phyloP scores from a whole-genome alignment of 2,113 vertebrate species.

The Heptranchias perlo region DNA sequence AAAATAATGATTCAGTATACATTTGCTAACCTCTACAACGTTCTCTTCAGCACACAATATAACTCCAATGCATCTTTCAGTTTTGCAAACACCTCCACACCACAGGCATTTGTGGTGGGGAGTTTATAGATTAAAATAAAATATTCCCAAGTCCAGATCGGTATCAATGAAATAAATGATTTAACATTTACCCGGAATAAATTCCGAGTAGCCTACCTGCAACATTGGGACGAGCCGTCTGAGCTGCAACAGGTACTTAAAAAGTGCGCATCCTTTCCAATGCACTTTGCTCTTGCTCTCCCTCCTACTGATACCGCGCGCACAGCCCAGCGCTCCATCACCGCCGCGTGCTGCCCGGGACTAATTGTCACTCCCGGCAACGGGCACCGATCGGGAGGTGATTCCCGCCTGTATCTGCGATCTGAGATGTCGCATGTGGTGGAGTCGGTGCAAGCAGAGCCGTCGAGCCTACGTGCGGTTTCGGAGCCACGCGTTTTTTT shows the following conservation, averaged over 20 bases:
- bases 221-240: not conserved
- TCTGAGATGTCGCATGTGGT: not conserved
- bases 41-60: not conserved
- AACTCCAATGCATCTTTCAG: not conserved
- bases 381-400: not conserved
- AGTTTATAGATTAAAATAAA: no score
- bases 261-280: not conserved
- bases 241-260: not conserved
- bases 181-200: not conserved
- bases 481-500: slow-evolving; percentile 8
- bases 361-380: not conserved
- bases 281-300: not conserved
- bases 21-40: not conserved
- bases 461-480: slow-evolving; percentile 11
- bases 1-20: not conserved
- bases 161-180: not conserved
- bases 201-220: not conserved
- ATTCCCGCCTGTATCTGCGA: not conserved
- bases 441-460: not conserved
- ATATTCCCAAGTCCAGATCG: not conserved
- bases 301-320: no score
- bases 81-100: no score
- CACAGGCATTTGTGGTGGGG: no score
- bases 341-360: not conserved
- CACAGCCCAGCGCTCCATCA: not conserved